Evolutionary conservation across 2,888 invertebrate species (phyloP), one percentile per base, ranked within the genome.

Genomic region (Psylliodes chrysocephalus): DNA sequence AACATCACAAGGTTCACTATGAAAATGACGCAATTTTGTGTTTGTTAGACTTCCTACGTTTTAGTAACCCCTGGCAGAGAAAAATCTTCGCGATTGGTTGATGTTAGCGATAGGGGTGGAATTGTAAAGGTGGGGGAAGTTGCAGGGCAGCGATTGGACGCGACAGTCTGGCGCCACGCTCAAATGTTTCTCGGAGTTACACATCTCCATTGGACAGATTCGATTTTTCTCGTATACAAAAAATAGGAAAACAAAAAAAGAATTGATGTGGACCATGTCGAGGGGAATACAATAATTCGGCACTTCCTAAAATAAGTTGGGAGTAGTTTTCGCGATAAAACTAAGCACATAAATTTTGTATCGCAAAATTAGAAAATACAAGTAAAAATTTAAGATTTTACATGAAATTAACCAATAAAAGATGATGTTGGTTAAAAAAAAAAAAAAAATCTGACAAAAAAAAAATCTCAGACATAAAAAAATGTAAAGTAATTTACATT

Each of bases 81-180:
- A 59, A 44, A 49, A 33, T 44, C 18, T 7, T 5, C 44, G 28
- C 59, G 22, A 70, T 70, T 70, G 70, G 70, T 63, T 52, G 63
- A 17, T 6, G 14, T 8, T 8, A 33, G 51, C 15, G 53, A 55
- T 40, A 59, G 68, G 68, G 68, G 44, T 35, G 49, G 38, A 8
- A 40, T 28, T 10, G 5, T 22, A 18, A 22, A 55, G 49, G 67
- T 60, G 63, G 65, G 61, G 63, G 33, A 28, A 6, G 28, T 35
- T 30, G 54, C 25, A 47, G 60, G 33, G 10, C 33, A 42, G 12
- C 22, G 42, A 68, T 70, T 70, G 69, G 67, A 75, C 81, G 82
- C 82, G 82, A 80, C 82, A 78, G 80, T 78, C 70, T 77, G 82
- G 79, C 82, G 82, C 80, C 80, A 76, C 79, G 73, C 77, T 81